Base-by-base conservation (phyloP, 2,888 invertebrate species). In the Ichneumoninae sp. region DNA sequence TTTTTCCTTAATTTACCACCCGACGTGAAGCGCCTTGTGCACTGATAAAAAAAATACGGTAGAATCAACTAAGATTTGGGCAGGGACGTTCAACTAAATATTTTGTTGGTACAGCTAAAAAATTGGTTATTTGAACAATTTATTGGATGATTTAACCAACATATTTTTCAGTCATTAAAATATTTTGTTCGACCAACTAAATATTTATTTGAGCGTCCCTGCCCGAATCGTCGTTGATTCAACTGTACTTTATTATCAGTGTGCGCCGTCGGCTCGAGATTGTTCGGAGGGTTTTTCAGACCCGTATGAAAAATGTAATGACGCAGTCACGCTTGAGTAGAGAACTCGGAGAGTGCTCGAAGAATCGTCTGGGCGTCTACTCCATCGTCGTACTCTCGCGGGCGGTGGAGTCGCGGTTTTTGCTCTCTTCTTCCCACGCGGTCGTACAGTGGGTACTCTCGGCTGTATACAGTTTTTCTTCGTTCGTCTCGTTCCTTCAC, bases 311-410 rank as follows among this genome's bases (percentile, higher is more conserved):
- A 81, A 76, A 76, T 81, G 81, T 76, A 76, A 81, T 76, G 70
- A 81, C 70, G 62, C 54, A 74, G 81, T 70, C 76, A 71, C 75
- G 80, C 76, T 66, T 65, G 65, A 65, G 76, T 36, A 76, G 75
- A 75, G 75, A 60, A 75, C 47, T n/a, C 6, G 40, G 33, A 54
- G 81, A 70, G 81, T 81, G 76, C 81, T 81, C 76, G 62, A 80
- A 80, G 75, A 69, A 80, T 80, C 80, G 66, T 65, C 30, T 22
- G 40, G 40, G 36, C 36, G 66, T 66, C 40, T 66, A 22, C 66
- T 66, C 66, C 40, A 62, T 74, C 68, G 57, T 80, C 74, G 68
- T 68, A 47, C 44, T 40, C 70, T 62, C 78, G 33, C 54, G 16
- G 30, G n/a, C 62, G 62, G 16, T n/a, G 33, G 62, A 62, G 62